Evolutionary conservation across 1,140 invertebrate genomes (phyloP), one percentile per base, ranked within the genome.

Genomic region (Lepidurus arcticus): DNA sequence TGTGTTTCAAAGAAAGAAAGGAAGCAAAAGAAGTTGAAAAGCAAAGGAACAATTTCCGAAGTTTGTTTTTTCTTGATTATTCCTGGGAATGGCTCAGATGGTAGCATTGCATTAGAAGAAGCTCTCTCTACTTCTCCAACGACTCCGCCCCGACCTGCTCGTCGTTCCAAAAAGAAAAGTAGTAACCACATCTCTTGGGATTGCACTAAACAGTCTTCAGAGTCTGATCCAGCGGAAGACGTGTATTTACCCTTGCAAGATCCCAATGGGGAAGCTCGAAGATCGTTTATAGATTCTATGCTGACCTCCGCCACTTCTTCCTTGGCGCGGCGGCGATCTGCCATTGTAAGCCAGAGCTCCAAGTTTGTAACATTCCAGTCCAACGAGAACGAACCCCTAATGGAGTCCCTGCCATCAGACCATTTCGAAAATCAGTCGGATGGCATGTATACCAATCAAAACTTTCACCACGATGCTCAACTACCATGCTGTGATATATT

Each of bases 401-500:
- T 65, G 53, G 53, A 65, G 2, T 65, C 53, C 16, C 16, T 16
- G 13, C 16, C 13, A 16, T 7, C 53, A 21, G 53, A 65, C 53
- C 53, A 65, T 16, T 7, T n/a, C 16, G 9, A 13, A 7, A 9
- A 65, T n/a, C 53, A 13, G 53, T 13, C 53, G 6, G 21, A 7
- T 65, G 53, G 53, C 53, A 16, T 16, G 16, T 65, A 65, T 65
- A 65, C 53, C 9, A 65, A 65, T 65, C n/a, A 65, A 65, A 65
- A 65, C 13, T 65, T 65, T 21, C 16, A 65, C 53, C 53, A 9
- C 53, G 53, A 65, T 65, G 53, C 53, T 65, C 53, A 65, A 65
- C 21, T 65, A 65, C 53, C 53, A n/a, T 65, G 21, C 53, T 65
- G 53, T 65, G 53, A 65, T 65, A 65, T 65, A 21, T n/a, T n/a